Conservation (phyloP, 2,797 vertebrate genomes). For the Setipinna tenuifilis region DNA sequence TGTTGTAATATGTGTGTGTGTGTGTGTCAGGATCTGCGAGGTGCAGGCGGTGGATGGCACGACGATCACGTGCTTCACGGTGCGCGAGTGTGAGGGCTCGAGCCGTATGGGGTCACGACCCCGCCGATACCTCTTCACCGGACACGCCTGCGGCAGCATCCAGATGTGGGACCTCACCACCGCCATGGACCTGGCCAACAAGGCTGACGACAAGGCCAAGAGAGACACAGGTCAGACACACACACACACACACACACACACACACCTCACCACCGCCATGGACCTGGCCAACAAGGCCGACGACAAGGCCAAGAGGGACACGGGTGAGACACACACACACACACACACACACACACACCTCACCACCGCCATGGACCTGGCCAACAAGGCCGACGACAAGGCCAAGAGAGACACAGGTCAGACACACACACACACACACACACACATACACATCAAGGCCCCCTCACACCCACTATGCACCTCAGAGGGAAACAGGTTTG, state of each 20-base stretch:
- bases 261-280: conserved; percentile 93
- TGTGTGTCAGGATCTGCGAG: conserved; percentile 87
- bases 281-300: conserved; percentile 93
- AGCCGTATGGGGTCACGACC: conserved; percentile 97
- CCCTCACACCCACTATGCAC: conserved; percentile 96
- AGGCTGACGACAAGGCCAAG: conserved; percentile 85
- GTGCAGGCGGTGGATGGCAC: conserved; percentile 96
- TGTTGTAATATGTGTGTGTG: conserved; percentile 37
- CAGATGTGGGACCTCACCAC: conserved; percentile 99
- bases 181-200: conserved; percentile 94
- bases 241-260: conserved; percentile 1
- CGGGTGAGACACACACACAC: conserved; percentile 46
- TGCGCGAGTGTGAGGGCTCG: conserved; percentile 94
- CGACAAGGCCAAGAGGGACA: conserved; percentile 77
- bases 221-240: conserved; percentile 59
- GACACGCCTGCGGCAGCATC: conserved; percentile 95
- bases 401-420: conserved; percentile 69
- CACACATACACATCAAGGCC: conserved; percentile 50
- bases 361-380: conserved; percentile 96
- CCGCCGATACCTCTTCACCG: conserved; percentile 93
- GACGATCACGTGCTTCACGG: conserved; percentile 92
- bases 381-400: conserved; percentile 89
- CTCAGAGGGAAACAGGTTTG: conserved; percentile 69
- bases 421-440: background rate
- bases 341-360: conserved; percentile 67